Percentiles rank a stretch among this genome's conserved stretches.
Evolutionary conservation across 2,797 vertebrate genomes (phyloP).

Genomic region (Spondyliosoma cantharus): DNA sequence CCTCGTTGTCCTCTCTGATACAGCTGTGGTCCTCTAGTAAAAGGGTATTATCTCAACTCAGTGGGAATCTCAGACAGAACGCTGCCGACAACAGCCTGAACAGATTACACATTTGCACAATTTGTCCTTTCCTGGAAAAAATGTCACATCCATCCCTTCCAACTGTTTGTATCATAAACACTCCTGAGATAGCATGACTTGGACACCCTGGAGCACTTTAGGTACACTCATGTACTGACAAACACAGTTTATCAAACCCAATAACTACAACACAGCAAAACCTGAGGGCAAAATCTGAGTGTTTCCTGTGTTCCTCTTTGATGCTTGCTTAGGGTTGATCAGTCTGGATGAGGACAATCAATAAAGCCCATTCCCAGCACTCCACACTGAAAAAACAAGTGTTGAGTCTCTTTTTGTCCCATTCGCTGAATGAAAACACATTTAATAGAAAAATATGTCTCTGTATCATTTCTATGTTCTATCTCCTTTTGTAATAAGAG

Average conservation of each 20-base stretch:
- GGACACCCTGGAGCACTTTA: slow-evolving; percentile 24
- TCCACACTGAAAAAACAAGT: slow-evolving; percentile 8
- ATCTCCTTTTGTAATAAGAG: slow-evolving; percentile 13
- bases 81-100: no score
- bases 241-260: slow-evolving; percentile 28
- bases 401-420: neutral
- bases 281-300: slow-evolving; percentile 17
- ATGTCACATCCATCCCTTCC: neutral
- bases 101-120: slow-evolving; percentile 20
- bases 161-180: slow-evolving; percentile 12
- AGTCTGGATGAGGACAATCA: slow-evolving; percentile 32
- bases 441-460: neutral
- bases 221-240: slow-evolving; percentile 23
- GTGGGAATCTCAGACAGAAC: neutral
- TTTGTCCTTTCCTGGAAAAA: slow-evolving; percentile 7
- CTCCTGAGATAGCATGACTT: slow-evolving; percentile 9
- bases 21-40: neutral
- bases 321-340: slow-evolving; percentile 35
- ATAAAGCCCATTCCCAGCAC: slow-evolving; percentile 41
- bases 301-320: slow-evolving; percentile 28
- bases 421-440: slow-evolving; percentile 4
- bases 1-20: neutral
- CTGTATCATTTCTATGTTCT: neutral
- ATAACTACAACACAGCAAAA: slow-evolving; percentile 31
- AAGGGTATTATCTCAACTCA: slow-evolving; percentile 25